Evolutionary conservation across 2,888 invertebrate genomes (phyloP), one percentile per base, ranked within the genome.

Genomic region (Dusona sp.): DNA sequence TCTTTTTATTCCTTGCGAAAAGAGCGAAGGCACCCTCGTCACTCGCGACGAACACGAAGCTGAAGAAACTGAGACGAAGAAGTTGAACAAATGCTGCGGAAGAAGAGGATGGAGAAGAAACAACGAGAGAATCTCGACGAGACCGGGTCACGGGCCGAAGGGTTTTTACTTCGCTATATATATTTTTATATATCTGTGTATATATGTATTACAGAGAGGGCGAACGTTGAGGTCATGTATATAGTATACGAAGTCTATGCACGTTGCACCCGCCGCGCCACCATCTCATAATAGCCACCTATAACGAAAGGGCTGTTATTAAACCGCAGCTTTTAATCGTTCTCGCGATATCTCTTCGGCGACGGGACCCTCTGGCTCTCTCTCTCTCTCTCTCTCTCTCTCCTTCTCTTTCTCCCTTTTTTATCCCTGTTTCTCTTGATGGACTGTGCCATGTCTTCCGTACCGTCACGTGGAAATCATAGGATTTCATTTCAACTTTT

Each of bases 291-390:
- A 92, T 92, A 90, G 92, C 89, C 91, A 89, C 90, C 90, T 90
- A 88, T 87, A 89, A 87, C 88, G 89, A 89, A 89, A 86, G 90
- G 89, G 92, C 91, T 92, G 92, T 92, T 92, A 92, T 92, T 92
- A 92, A 92, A 91, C 86, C 81, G 90, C 89, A 90, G 89, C 88
- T 91, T 92, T 92, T 92, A 92, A 92, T 92, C 92, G 92, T 92
- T 92, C 92, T 88, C 89, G 81, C 89, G 86, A 86, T 86, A 86
- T 84, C 84, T 86, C 84, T 68, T 74, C 84, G 81, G 79, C 68
- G 81, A 84, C 84, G 78, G 64, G 57, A 74, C 84, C 64, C 54
- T 45, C 64, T n/a, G 25, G 42, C 72, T 51, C 9, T 80, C 72
- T 64, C 36, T 54, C 57, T 61, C 22, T 54, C 33, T 74, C 51